Percentiles rank a stretch among this genome's conserved stretches.
Conservation (phyloP, 2,113 vertebrate species). For the Stigmatopora nigra region DNA sequence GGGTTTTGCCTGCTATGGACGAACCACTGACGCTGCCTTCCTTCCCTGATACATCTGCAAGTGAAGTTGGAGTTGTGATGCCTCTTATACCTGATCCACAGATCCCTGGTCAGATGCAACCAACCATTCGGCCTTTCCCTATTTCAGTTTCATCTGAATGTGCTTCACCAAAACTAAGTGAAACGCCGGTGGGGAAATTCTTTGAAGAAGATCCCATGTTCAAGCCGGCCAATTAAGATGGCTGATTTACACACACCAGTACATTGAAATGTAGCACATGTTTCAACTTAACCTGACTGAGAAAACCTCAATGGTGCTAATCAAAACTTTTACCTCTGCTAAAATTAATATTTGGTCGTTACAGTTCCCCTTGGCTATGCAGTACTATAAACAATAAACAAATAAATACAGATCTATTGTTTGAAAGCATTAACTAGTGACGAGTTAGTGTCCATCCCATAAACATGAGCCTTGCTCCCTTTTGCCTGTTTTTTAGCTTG, state of each 20-base stretch:
- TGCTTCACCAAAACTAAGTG: fast-evolving
- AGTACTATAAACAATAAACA: conserved; percentile 13
- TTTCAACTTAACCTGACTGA: not conserved
- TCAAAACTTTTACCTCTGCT: not conserved
- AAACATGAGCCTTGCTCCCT: no score
- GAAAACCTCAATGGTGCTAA: not conserved
- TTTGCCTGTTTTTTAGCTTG: no score
- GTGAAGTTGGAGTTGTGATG: conserved; percentile 29
- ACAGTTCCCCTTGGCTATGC: not conserved
- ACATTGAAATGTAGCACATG: not conserved
- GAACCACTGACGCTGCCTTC: conserved; percentile 33
- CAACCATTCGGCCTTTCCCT: conserved; percentile 53
- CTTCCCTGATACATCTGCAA: conserved; percentile 33
- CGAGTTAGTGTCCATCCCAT: no score
- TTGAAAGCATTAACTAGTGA: not conserved
- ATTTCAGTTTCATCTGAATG: conserved; percentile 45
- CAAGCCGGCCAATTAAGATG: conserved; percentile 27
- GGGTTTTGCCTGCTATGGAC: conserved; percentile 40
- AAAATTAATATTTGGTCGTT: not conserved
- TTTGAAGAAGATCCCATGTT: conserved; percentile 59
- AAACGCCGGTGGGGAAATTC: conserved; percentile 23
- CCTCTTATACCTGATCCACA: conserved; percentile 47
- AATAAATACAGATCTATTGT: not conserved
- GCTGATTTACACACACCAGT: not conserved
- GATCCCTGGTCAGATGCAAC: conserved; percentile 48